Evolutionary conservation across 2,888 invertebrate genomes (phyloP).

Genomic region (Rhingia rostrata): DNA sequence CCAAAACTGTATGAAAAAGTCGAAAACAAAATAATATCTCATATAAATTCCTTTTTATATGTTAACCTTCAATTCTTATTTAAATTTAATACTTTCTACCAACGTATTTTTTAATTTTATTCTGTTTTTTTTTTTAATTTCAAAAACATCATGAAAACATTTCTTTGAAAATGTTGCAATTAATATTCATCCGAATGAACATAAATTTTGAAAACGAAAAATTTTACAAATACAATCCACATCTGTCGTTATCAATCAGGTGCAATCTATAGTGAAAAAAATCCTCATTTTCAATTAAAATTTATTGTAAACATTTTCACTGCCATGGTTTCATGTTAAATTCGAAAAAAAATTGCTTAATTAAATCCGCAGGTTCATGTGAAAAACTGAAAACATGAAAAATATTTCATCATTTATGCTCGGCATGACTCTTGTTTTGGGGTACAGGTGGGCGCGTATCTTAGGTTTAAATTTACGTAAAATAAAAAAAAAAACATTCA

Average conservation of each 20-base stretch:
- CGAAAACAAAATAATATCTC: no score
- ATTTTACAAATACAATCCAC: background rate
- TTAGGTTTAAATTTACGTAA: background rate
- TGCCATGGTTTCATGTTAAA: slow-evolving; percentile 9
- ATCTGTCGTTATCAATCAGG: slow-evolving; percentile 34
- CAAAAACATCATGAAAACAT: background rate
- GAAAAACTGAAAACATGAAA: slow-evolving; percentile 16
- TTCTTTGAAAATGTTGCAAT: slow-evolving; percentile 8
- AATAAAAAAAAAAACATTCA: no score
- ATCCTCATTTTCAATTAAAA: background rate
- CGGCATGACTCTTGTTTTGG: slow-evolving; percentile 10
- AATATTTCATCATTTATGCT: slow-evolving; percentile 31
- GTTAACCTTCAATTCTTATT: no score
- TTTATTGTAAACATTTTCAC: slow-evolving; percentile 21
- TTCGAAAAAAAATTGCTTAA: background rate
- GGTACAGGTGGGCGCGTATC: slow-evolving; percentile 22
- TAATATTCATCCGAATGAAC: background rate
- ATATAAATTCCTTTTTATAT: no score
- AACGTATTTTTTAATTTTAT: background rate
- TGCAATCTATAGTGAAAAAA: background rate
- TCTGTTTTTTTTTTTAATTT: background rate
- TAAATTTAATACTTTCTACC: no score
- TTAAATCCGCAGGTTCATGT: slow-evolving; percentile 18
- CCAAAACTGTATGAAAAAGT: no score
- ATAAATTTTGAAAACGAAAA: background rate